Percentiles rank a stretch among this genome's conserved stretches.
Evolutionary conservation across 2,888 invertebrate species (phyloP).

Genomic region (Tetranychus piercei): DNA sequence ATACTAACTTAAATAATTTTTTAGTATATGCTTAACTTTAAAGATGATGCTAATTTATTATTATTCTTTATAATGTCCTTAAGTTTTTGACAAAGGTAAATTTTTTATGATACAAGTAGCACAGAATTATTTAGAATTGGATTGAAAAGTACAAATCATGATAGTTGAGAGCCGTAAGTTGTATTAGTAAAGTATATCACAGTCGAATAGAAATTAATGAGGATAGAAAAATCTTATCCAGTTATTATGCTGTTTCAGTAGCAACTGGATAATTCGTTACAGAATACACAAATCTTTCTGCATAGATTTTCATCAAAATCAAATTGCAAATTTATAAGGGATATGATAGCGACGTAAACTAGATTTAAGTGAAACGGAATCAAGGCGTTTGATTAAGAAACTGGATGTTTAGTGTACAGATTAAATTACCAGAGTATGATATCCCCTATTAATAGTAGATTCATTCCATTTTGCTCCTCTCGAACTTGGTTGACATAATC

Average conservation of each 20-base stretch:
- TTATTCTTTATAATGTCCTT: too few species aligned
- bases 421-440: background rate
- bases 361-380: background rate
- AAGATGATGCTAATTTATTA: too few species aligned
- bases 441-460: background rate
- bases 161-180: too few species aligned
- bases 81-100: too few species aligned
- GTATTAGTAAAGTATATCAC: background rate
- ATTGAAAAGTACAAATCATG: too few species aligned
- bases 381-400: background rate
- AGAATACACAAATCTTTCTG: background rate
- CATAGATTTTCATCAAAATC: background rate
- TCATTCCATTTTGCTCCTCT: conserved; percentile 72
- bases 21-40: too few species aligned
- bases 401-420: background rate
- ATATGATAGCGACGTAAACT: too few species aligned
- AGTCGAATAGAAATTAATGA: background rate
- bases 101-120: too few species aligned
- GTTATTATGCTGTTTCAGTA: background rate
- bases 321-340: background rate
- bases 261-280: background rate
- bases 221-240: background rate
- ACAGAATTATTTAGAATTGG: too few species aligned
- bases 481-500: conserved; percentile 63
- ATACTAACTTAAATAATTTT: too few species aligned